Base-by-base conservation (phyloP, 2,113 vertebrate genomes). In the Epinephelus lanceolatus region DNA sequence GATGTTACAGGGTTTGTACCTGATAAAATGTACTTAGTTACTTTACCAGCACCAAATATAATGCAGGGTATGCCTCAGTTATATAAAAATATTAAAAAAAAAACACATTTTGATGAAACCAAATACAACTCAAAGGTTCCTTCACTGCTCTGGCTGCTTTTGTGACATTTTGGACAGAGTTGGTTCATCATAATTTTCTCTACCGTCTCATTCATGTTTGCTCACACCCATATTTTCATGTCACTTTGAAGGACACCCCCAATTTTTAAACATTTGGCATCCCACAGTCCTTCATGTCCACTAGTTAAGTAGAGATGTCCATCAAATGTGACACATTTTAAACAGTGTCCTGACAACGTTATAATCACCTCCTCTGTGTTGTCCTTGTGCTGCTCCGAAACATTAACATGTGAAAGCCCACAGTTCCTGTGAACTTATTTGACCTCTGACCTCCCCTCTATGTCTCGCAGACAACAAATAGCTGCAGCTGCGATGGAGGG, bases 401-500 rank as follows among this genome's bases (percentile, higher is more conserved):
- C 2, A 97, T 97, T 96, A 96, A 90, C 96, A 97, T 97, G 83
- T 96, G 96, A 97, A 97, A 96, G 94, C 80, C 71, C 18, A 12
- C 27, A 89, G 89, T 95, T 95, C 93, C 95, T 96, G 96, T 95
- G 96, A 97, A 97, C 95, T 95, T 95, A 95, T 95, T 94, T 93
- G 95, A 96, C 96, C 96, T 95, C 82, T 95, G 96, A 96, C 95
- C 95, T 90, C 92, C 87, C 78, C 92, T 93, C 93, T 95, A 75
- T 94, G 92, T 77, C 76, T 89, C 51, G 15, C 89, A 88, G 94
- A 94, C 94, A 95, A 95, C 96, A 96, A 96, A 96, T 96, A 92
- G 93, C 94, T 95, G 93, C 94, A 95, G 95, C 95, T 95, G 94
- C 90, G 91, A 87, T 92, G 85, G 88, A 84, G 82, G 85, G 78